Percentiles rank a stretch among this genome's conserved stretches.
Evolutionary conservation across 1,140 invertebrate species (phyloP).

Genomic region (Drosophila pseudoobscura): DNA sequence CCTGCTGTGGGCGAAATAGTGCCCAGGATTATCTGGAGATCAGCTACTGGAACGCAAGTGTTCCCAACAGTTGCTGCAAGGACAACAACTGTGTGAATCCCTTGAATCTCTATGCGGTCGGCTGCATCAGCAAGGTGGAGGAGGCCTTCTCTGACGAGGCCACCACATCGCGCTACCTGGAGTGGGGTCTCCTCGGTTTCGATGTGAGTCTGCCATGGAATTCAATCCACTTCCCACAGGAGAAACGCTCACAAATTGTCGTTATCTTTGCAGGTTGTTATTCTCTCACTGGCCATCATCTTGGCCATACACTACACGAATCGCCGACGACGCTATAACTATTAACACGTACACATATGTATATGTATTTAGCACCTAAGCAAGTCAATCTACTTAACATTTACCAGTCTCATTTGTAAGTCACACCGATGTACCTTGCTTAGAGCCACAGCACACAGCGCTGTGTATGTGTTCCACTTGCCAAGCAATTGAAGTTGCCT

Average conservation of each 20-base stretch:
- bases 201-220: constrained; percentile 45
- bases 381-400: constrained; percentile 24
- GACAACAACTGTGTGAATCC: constrained; percentile 67
- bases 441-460: constrained; percentile 7
- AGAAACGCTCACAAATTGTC: constrained; percentile 4
- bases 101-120: constrained; percentile 80
- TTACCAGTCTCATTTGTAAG: constrained; percentile 45
- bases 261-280: constrained; percentile 47
- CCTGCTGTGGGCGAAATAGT: constrained; percentile 87
- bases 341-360: constrained; percentile 33
- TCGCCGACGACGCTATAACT: constrained; percentile 61
- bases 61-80: constrained; percentile 83
- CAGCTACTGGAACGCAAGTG: constrained; percentile 50
- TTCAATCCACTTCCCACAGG: background rate
- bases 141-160: constrained; percentile 84
- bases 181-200: constrained; percentile 70
- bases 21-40: constrained; percentile 83
- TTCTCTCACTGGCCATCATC: constrained; percentile 60
- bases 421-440: constrained; percentile 67
- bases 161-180: constrained; percentile 73
- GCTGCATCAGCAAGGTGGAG: constrained; percentile 83
- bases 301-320: constrained; percentile 76
- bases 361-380: constrained; percentile 15
- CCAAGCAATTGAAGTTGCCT: constrained; percentile 58
- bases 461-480: constrained; percentile 36